Base-by-base conservation (phyloP, 1,140 invertebrate species). In the Aphelenchoides besseyi region DNA sequence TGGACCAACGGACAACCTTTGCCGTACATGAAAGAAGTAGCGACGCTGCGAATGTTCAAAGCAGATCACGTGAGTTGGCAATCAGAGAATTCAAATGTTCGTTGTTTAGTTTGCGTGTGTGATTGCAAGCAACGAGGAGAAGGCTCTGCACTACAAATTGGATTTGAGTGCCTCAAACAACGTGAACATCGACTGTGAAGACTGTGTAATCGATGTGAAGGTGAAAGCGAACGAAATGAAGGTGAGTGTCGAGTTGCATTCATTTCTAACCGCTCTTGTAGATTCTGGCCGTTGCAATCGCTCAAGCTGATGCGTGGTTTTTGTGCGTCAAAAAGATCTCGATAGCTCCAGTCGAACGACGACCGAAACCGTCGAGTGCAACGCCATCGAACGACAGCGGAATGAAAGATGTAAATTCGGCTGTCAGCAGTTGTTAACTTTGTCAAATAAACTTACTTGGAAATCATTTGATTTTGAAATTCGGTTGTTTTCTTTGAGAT, bases 261-360 rank as follows among this genome's bases (percentile, higher is more conserved):
- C 1, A 33, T 23, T 76, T 71, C 1, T 74, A n/a, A 62, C 33
- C 26, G 3, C 16, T 23, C 36, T 37, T 75, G 55, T 30, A 76
- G 75, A 59, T 80, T 48, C 53, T 76, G 23, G 69, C 73, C 26
- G 59, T 76, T 23, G 75, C 77, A 12, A 76, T 76, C 61, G 75
- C 75, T 29, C 75, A 76, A 53, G 59, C 76, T 30, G 77, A 76
- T 35, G 74, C 32, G 53, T 76, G 75, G 75, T 76, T 62, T 79
- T 52, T 76, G 16, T 80, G 72, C 33, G 73, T 76, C 2, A 76
- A 76, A 57, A 66, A 66, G 55, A 59, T 59, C 18, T 59, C 55
- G 18, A 59, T 59, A 5, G 55, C 5, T 28, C 55, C 55, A 8
- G 55, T 59, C 26, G 5, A 59, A n/a, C n/a, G n/a, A n/a, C n/a